Conservation (phyloP, 1,140 invertebrate genomes). For the Thaumatotibia leucotreta region DNA sequence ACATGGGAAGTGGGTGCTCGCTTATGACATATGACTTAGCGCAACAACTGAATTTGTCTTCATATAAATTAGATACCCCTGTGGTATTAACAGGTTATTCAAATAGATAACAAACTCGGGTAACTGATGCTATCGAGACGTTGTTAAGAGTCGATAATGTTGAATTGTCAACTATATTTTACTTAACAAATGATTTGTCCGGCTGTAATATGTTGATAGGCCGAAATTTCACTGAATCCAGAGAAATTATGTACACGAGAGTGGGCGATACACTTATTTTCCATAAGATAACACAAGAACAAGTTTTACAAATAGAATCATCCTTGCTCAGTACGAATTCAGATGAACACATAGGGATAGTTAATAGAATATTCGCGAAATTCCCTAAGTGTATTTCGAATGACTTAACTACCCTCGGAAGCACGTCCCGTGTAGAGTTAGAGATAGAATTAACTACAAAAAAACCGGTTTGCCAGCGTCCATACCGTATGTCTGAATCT, state of each 20-base stretch:
- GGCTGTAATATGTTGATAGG: background rate
- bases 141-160: background rate
- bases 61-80: background rate
- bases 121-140: background rate
- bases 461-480: too few relatives aligned
- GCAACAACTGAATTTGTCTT: background rate
- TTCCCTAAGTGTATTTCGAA: background rate
- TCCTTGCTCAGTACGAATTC: background rate
- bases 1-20: constrained; percentile 13
- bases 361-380: background rate
- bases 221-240: background rate
- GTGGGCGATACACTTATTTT: background rate
- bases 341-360: background rate
- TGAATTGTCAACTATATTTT: background rate
- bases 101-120: background rate
- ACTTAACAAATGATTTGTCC: background rate
- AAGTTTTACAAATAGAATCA: background rate
- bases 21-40: background rate
- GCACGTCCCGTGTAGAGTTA: background rate
- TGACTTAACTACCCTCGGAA: background rate
- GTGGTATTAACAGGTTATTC: background rate
- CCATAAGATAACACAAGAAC: background rate
- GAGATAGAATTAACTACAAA: background rate
- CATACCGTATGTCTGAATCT: background rate
- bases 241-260: background rate